Evolutionary conservation across 2,888 invertebrate species (phyloP), one percentile per base, ranked within the genome.

Genomic region (Drosophila helvetica): DNA sequence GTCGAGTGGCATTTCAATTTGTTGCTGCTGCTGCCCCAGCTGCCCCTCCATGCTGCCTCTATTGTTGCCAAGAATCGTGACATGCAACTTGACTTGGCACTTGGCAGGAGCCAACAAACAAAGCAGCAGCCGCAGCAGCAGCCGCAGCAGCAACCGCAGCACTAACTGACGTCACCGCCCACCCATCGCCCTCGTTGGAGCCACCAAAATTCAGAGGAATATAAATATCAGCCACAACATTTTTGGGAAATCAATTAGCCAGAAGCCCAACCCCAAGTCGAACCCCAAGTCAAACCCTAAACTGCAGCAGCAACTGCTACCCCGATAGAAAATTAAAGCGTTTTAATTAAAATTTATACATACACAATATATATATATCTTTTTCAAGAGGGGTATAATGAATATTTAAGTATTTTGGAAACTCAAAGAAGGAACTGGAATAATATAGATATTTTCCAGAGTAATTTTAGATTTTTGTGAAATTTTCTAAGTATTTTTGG

Each of bases 61-160:
- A 77, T 64, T 75, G 77, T 67, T 76, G 79, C 75, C 62, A 77
- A 68, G 86, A 85, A 85, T 87, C 84, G 89, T 85, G 84, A 85
- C 84, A 80, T 85, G 86, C 77, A 85, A 82, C 85, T 87, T 72
- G 87, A 81, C 85, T 84, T 77, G 83, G 69, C 80, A 75, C 80
- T 83, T 74, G 75, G 70, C 78, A 74, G 69, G 52, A 77, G 66
- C 70, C 63, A 84, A 69, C 74, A 73, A 84, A 59, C 63, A 77
- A 65, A 62, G 62, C 54, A 58, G 58, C 38, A 52, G 65, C 57
- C 60, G 62, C 52, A 56, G 58, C 38, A 52, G 65, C 57, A 15
- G 54, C 65, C 47, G 17, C 65, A 74, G 46, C 62, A 53, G 59
- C 53, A 58, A 53, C 50, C 56, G 64, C 67, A 33, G 63, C 78